phyloP scores from a whole-genome alignment of 2,797 vertebrate genomes.

The Cuculus canorus region DNA sequence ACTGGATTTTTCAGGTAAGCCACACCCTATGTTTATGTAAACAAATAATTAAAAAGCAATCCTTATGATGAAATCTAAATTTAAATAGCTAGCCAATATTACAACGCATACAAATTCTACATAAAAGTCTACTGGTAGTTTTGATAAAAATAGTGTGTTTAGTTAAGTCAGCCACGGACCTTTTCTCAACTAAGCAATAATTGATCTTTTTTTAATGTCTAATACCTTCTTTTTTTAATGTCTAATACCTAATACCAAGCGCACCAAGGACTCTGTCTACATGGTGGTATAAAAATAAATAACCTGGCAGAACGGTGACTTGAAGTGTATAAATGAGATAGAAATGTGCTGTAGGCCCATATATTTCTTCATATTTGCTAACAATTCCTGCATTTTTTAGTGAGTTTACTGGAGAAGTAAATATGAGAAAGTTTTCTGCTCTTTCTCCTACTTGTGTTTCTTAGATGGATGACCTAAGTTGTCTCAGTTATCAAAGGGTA shows the following conservation, averaged over 20 bases:
- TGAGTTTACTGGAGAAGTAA: not conserved
- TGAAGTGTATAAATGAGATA: not conserved
- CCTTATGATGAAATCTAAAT: not conserved
- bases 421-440: not conserved
- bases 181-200: rapidly evolving
- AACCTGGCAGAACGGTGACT: not conserved
- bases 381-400: not conserved
- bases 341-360: not conserved
- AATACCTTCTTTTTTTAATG: not conserved
- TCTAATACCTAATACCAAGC: not conserved
- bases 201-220: not conserved
- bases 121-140: not conserved
- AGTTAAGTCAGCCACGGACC: not conserved
- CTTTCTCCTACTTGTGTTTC: not conserved
- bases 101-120: not conserved
- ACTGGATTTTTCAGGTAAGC: slow-evolving; percentile 92
- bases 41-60: not conserved
- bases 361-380: not conserved
- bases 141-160: not conserved
- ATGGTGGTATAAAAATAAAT: not conserved
- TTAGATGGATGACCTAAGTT: not conserved
- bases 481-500: not conserved
- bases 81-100: not conserved
- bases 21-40: not conserved
- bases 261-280: not conserved